Evolutionary conservation across 1,140 invertebrate species (phyloP), one percentile per base, ranked within the genome.

Genomic region (Holotrichia oblita): DNA sequence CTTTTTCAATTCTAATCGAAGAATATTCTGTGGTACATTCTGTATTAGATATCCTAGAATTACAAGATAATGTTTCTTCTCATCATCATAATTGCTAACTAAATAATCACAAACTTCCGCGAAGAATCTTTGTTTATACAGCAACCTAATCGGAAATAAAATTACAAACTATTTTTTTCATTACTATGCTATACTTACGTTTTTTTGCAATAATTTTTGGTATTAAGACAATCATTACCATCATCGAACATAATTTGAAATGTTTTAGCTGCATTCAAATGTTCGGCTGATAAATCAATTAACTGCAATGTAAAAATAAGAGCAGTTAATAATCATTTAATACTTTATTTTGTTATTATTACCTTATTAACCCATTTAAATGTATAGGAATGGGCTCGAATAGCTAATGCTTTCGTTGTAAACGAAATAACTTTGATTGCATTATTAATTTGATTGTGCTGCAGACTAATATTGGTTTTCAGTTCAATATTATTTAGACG

Each of bases 11-110:
- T 93, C 89, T 82, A 90, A 89, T 81, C 90, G 87, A 78, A 93
- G 85, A 41, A 93, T 88, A 80, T 88, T 81, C 90, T 88, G 6
- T 93, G 91, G 20, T 55, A 90, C 87, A 81, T 90, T 88, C 80
- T 91, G 89, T 0, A 94, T 83, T 44, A 93, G 88, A 87, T 91
- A 89, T 20, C 90, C 90, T 81, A 93, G 89, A 78, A 92, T 90
- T 69, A 90, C 87, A 14, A 92, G 86, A 87, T 91, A 92, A 77
- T 89, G 87, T 76, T 90, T 88, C 80, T 89, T 90, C 4, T 86
- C 87, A 41, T 85, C 82, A 2, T 84, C 82, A 64, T 87, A 81
- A 72, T 89, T 88, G 40, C 80, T 81, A 40, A 69, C 59, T 73
- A 85, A 79, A 79, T 81, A 79, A 40, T 82, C 82, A 10, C 61